These are phyloP conservation scores for Ursus arctos DNA, from an alignment of 2,113 vertebrate species.

Conservation along the genomic window DNA sequence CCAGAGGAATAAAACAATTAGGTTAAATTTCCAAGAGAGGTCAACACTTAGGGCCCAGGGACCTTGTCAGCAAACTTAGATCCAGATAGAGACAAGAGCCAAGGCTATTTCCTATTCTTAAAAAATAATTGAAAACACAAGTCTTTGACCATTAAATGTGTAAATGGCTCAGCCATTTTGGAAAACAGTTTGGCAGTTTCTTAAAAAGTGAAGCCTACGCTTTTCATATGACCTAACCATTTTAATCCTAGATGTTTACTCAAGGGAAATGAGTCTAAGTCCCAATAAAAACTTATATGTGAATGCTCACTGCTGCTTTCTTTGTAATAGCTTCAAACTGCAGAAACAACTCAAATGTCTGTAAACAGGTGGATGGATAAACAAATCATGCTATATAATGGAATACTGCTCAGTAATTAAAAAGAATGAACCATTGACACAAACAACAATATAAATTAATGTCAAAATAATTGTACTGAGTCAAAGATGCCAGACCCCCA, in stretches of 20 bases:
- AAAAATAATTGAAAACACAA: not conserved
- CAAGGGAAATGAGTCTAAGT: not conserved
- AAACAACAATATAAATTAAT: not conserved
- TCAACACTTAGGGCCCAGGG: not conserved
- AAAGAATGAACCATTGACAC: not conserved
- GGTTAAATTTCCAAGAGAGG: not conserved
- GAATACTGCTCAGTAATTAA: slow-evolving; percentile 19
- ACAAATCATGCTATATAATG: not conserved
- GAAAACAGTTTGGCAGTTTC: not conserved
- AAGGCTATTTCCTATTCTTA: not conserved
- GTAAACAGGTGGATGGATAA: not conserved
- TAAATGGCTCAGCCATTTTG: slow-evolving; percentile 6
- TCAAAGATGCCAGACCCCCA: not conserved
- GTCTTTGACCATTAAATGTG: slow-evolving; percentile 8
- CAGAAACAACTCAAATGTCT: not conserved
- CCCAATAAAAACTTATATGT: not conserved
- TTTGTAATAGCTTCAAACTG: not conserved
- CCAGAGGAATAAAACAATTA: not conserved
- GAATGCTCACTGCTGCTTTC: not conserved
- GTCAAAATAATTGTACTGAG: slow-evolving; percentile 23
- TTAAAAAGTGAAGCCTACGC: not conserved
- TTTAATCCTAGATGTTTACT: slow-evolving; percentile 25
- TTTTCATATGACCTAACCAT: not conserved
- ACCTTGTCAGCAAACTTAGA: not conserved
- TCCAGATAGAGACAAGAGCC: not conserved